phyloP scores from a whole-genome alignment of 2,113 vertebrate genomes.

The Talpa occidentalis region DNA sequence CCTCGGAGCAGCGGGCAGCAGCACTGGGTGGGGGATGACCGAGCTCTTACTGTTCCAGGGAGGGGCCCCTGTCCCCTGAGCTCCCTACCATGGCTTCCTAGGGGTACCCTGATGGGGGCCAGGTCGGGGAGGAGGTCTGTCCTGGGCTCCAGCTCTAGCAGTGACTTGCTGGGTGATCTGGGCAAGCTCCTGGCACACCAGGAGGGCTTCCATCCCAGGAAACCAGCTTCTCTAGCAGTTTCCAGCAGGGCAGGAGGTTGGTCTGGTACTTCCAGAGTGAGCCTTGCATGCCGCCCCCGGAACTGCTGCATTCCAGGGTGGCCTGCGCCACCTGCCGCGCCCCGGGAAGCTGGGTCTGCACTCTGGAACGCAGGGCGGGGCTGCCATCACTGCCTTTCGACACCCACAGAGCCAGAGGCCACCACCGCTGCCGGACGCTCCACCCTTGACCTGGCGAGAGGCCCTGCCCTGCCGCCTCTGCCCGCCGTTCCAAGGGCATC shows the following conservation, averaged over 20 bases:
- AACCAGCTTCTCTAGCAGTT: not conserved
- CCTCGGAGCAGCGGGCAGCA: not conserved
- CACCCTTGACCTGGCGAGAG: fast-evolving
- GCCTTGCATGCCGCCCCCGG: not conserved
- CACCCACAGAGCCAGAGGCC: not conserved
- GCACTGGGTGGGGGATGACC: not conserved
- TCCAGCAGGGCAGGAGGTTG: not conserved
- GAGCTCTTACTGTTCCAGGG: too few species aligned
- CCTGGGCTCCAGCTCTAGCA: not conserved
- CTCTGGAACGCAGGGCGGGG: not conserved
- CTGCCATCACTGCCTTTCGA: not conserved
- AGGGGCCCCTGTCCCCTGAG: not conserved
- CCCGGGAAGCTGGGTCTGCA: not conserved
- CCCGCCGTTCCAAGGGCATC: not conserved
- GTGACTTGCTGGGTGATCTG: not conserved
- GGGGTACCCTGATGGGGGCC: not conserved
- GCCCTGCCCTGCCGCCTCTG: not conserved
- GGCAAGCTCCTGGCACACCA: not conserved
- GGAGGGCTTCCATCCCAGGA: not conserved
- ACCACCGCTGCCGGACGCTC: not conserved
- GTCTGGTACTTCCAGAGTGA: not conserved
- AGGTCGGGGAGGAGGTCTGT: not conserved
- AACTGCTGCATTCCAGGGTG: not conserved
- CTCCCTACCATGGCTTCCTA: not conserved
- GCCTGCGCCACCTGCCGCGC: not conserved